These are phyloP conservation scores for Calameuta idolon DNA, from an alignment of 2,888 invertebrate species.

Conservation along the genomic window DNA sequence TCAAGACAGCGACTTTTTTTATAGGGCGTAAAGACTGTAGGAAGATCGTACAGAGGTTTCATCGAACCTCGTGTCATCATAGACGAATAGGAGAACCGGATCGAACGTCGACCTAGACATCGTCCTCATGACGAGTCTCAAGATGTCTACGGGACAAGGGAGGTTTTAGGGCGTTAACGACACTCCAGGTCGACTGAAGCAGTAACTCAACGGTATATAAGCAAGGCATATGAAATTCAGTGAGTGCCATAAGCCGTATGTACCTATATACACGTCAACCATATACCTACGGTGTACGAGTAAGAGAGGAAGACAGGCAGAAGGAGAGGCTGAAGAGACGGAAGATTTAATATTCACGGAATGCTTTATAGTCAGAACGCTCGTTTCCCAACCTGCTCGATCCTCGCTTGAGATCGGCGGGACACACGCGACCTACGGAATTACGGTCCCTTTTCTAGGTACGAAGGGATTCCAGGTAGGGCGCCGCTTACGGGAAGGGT, in stretches of 20 bases:
- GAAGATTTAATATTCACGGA: slow-evolving; percentile 9
- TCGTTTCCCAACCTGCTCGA: slow-evolving; percentile 4
- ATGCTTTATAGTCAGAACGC: slow-evolving; percentile 3
- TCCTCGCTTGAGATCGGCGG: neutral
- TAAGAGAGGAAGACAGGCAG: neutral
- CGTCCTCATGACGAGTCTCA: neutral
- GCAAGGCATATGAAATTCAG: neutral
- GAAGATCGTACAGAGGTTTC: too few relatives aligned
- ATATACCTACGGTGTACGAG: neutral
- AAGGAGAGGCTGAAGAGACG: slow-evolving; percentile 2
- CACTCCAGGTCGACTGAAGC: neutral
- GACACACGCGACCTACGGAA: neutral
- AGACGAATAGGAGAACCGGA: neutral
- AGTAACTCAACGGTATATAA: neutral
- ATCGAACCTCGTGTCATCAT: neutral
- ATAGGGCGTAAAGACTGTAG: too few relatives aligned
- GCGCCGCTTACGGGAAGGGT: neutral
- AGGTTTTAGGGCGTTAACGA: neutral
- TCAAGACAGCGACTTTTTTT: too few relatives aligned
- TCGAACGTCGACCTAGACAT: neutral
- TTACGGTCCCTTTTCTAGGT: neutral
- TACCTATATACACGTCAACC: neutral
- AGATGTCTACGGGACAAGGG: neutral
- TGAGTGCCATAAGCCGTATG: neutral
- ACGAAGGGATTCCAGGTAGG: neutral